These are phyloP conservation scores for Leiothrix lutea DNA, from an alignment of 2,113 vertebrate genomes.

Conservation along the genomic window DNA sequence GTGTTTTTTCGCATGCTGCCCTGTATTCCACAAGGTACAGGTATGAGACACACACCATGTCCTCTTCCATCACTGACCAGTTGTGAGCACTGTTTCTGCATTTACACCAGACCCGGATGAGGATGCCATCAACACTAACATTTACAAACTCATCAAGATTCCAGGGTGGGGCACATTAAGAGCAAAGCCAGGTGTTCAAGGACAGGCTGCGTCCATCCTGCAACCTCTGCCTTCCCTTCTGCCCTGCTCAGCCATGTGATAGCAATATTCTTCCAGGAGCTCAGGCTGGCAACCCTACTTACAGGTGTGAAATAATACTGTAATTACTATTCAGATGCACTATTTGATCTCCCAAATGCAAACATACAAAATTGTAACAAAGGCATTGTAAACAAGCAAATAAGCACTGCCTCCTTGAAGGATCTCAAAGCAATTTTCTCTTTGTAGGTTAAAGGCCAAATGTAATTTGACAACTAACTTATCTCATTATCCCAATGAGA, in stretches of 20 bases:
- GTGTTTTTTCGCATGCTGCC: background rate
- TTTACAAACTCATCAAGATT: slow-evolving; percentile 14
- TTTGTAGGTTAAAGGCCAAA: slow-evolving; percentile 68
- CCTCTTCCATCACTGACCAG: slow-evolving; percentile 46
- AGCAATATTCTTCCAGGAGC: slow-evolving; percentile 59
- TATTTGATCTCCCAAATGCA: slow-evolving; percentile 70
- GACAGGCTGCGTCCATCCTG: slow-evolving; percentile 14
- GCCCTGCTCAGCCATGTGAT: slow-evolving; percentile 32
- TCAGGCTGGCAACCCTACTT: slow-evolving; percentile 74
- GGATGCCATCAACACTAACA: background rate
- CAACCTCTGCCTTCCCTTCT: background rate
- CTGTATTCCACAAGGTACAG: slow-evolving; percentile 66
- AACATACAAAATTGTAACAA: slow-evolving; percentile 65
- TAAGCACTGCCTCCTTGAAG: slow-evolving; percentile 71
- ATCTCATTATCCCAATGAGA: slow-evolving; percentile 73
- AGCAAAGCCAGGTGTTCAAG: slow-evolving; percentile 9
- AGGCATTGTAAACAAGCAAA: slow-evolving; percentile 79
- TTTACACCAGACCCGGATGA: background rate
- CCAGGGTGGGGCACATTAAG: slow-evolving; percentile 52
- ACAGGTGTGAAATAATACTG: slow-evolving; percentile 83
- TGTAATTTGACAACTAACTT: slow-evolving; percentile 68
- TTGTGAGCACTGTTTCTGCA: slow-evolving; percentile 27
- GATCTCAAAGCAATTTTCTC: slow-evolving; percentile 66
- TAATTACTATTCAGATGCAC: slow-evolving; percentile 68
- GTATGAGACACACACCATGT: slow-evolving; percentile 37